Evolutionary conservation across 2,888 invertebrate genomes (phyloP), one percentile per base, ranked within the genome.

Genomic region (Idaea straminata): DNA sequence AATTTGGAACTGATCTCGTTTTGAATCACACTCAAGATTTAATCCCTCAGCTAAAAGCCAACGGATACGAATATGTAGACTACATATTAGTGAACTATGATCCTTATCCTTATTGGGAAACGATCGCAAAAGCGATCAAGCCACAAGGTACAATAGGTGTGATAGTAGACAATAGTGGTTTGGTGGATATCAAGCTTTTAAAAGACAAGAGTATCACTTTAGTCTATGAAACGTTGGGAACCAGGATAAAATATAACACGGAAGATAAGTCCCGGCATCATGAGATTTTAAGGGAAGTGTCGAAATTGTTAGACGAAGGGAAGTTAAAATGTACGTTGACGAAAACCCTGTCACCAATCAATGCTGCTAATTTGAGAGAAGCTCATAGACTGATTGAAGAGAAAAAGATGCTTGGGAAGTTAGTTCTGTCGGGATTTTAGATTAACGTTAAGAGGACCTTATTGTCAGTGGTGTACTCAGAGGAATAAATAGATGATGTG

Each of bases 171-270:
- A 86, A 87, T 71, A 86, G 83, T 74, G 82, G 85, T 4, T 77
- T 84, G 10, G 83, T 91, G 1, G 86, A 91, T 66, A 64, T 91
- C 59, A 80, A 69, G 60, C 76, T 78, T 10, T 72, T 91, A 5
- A 91, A 91, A 74, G 88, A 87, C 2, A 92, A 92, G 74, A 91
- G 92, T 69, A 57, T 91, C 0, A 90, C 89, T 7, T 73, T 92
- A 61, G 85, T 84, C 0, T 84, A 83, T 7, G 92, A 90, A 80
- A 84, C 83, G 83, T 88, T 92, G 87, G 65, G 61, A 4, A 91
- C 92, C 6, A 86, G 87, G 71, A 78, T 87, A 5, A 88, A 86
- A 74, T 91, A 89, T 72, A 71, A 91, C 16, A 89, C 91, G 5
- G 86, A 85, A 47, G 90, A 91, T 66, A 87, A 83, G 68, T 76